Evolutionary conservation across 2,113 vertebrate species (phyloP).

Genomic region (Vanacampus margaritifer): DNA sequence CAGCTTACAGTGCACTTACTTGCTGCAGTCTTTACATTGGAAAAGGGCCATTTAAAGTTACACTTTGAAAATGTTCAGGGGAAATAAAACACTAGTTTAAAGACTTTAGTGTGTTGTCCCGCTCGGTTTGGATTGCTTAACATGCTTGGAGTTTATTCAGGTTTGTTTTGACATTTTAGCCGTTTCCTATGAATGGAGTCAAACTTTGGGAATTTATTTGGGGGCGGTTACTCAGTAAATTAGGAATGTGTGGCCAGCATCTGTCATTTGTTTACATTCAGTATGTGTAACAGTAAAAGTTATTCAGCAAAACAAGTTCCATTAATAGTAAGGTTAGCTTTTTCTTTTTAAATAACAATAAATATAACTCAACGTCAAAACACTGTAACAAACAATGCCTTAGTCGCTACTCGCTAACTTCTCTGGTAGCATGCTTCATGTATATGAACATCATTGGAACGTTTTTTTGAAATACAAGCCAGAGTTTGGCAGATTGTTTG

Average conservation of each 20-base stretch:
- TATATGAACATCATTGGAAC: no score
- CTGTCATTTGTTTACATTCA: not conserved
- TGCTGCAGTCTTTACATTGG: not conserved
- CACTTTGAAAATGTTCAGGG: slow-evolving; percentile 5
- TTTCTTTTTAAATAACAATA: no score
- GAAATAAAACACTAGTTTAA: not conserved
- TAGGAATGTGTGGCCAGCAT: not conserved
- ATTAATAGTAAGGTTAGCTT: not conserved
- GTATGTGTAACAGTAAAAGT: not conserved
- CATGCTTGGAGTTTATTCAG: not conserved
- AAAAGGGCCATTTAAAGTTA: slow-evolving; percentile 7
- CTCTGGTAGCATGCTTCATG: no score
- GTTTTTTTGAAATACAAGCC: no score
- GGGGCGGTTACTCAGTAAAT: not conserved
- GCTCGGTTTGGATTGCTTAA: not conserved
- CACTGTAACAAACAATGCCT: no score
- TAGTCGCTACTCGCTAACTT: no score
- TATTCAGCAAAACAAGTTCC: not conserved
- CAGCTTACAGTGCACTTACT: slow-evolving; percentile 24
- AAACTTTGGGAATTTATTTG: not conserved
- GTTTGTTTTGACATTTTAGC: not conserved
- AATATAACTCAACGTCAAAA: no score
- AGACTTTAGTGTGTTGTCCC: not conserved
- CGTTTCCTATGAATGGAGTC: not conserved
- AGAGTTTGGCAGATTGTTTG: no score